phyloP scores from a whole-genome alignment of 2,888 invertebrate genomes.

The Lingula anatina region DNA sequence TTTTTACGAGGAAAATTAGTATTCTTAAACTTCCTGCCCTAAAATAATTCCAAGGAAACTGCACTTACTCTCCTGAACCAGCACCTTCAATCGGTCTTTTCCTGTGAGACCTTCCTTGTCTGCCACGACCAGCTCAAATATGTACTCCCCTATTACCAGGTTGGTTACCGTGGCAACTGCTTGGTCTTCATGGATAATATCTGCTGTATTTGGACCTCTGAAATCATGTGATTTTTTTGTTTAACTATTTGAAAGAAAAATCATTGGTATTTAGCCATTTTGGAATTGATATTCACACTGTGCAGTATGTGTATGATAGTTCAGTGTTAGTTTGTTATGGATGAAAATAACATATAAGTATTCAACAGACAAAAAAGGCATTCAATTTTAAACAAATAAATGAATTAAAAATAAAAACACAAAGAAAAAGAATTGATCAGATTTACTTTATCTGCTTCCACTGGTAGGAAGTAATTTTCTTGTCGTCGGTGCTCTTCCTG shows the following conservation, averaged over 20 bases:
- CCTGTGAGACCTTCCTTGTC: slow-evolving; percentile 82
- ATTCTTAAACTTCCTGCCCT: no score
- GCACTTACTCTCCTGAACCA: slow-evolving; percentile 68
- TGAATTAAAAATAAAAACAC: slow-evolving; percentile 2
- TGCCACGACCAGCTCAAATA: slow-evolving; percentile 70
- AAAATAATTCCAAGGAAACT: no score
- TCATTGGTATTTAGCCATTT: no score
- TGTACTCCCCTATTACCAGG: slow-evolving; percentile 69
- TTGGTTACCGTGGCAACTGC: slow-evolving; percentile 41
- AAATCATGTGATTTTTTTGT: no score
- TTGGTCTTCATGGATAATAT: slow-evolving; percentile 29
- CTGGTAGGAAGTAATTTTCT: slow-evolving; percentile 72
- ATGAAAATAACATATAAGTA: no score
- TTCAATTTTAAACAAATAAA: neutral
- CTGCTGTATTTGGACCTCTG: slow-evolving; percentile 57
- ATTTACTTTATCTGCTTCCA: slow-evolving; percentile 73
- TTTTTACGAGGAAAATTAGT: no score
- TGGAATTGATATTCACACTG: no score
- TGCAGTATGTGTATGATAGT: no score
- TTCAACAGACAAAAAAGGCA: no score
- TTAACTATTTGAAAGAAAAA: no score
- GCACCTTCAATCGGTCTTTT: slow-evolving; percentile 77
- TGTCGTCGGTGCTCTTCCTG: slow-evolving; percentile 70
- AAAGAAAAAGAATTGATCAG: neutral
- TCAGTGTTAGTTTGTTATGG: no score